Evolutionary conservation across 2,888 invertebrate genomes (phyloP), one percentile per base, ranked within the genome.

Genomic region (Pristionchus entomophagus): DNA sequence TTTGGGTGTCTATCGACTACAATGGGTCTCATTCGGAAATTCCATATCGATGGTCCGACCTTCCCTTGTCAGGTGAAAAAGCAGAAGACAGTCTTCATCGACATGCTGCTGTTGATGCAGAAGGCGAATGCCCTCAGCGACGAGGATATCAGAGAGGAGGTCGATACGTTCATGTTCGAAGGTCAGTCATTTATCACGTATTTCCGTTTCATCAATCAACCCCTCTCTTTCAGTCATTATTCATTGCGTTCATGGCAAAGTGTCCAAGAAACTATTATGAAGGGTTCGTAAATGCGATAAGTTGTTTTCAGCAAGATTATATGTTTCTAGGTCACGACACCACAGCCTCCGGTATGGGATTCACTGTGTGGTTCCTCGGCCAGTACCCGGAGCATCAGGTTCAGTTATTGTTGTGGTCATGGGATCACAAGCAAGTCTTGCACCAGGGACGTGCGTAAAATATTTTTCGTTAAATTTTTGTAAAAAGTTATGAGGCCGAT

Each of bases 81-180:
- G 12, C 82, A 89, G 65, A 89, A 89, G 84, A 88, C 89, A 5
- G 94, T 94, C 19, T 95, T 95, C 89, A 91, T 95, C 83, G 95
- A 95, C 90, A 90, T 95, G 89, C 90, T 95, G 53, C 90, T 95
- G 59, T 93, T 94, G 69, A 92, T 94, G 88, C 92, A 93, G 35
- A 91, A 93, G 22, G 92, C 93, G n/a, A 90, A 93, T 32, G 89
- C 90, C 5, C 89, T 95, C 84, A 93, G 94, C 0, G 91, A 93
- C 83, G 91, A 92, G 14, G 94, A 94, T 86, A 94, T 95, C 56
- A 90, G 94, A 73, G 94, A 95, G 88, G 94, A 95, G 90, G 94
- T 94, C 85, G 95, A 95, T 89, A 94, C 94, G 1, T 95, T 94
- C 91, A 95, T 94, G 94, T 94, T 94, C 91, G 94, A 94, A 87